Evolutionary conservation across 1,140 invertebrate genomes (phyloP), one percentile per base, ranked within the genome.

Genomic region (Cotesia typhae): DNA sequence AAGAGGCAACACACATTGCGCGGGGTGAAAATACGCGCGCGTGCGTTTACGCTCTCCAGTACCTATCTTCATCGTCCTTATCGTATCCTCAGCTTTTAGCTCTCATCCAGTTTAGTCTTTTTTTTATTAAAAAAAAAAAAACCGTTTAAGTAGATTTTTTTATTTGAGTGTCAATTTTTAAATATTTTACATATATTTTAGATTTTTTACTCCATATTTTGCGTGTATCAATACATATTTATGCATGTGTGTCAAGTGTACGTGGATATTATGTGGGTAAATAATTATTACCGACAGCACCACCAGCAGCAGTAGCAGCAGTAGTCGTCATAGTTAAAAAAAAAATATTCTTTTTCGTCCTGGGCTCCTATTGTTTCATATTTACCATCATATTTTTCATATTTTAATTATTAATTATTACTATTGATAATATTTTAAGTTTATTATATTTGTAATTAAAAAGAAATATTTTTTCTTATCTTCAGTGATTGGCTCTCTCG

Each of bases 21-120:
- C 36, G 60, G 5, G 59, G 60, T 63, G 60, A 63, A 63, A 63
- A 63, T 60, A 63, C 60, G 60, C 60, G 60, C 60, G 65, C 51
- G 74, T 68, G 71, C 71, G 69, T 74, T 74, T 60, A 63, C 53
- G 61, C n/a, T 51, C 66, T 67, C 51, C 64, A 63, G 17, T 41
- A 72, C 41, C 55, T 59, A 67, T 72, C 28, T 66, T 71, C 67
- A 61, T 65, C 53, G 51, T 61, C 65, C 14, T 66, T 17, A 37
- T 67, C 41, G 41, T 38, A 63, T 66, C 67, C 57, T 41, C 65
- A 38, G 38, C 60, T 36, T 60, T 61, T 38, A 47, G 10, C 41
- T 9, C 41, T 47, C 41, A 47, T 47, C 41, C 6, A 10, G 6
- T 47, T 10, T 47, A 10, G 28, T 28, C 28, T 28, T 28, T 28